Conservation (phyloP, 2,113 vertebrate genomes). For the Tonatia bakeri region DNA sequence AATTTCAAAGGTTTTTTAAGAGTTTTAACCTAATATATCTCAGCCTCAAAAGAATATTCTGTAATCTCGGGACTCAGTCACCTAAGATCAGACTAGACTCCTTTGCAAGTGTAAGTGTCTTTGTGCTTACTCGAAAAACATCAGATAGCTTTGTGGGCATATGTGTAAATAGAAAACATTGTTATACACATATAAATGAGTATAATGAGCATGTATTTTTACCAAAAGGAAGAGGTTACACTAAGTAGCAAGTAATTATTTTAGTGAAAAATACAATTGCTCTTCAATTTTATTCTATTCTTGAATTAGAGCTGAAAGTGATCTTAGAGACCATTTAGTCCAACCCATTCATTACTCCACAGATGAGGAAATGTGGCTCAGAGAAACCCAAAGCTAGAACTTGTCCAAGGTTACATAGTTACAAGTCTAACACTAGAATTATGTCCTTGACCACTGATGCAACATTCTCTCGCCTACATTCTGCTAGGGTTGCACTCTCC, state of each 20-base stretch:
- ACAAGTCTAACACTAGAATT: neutral
- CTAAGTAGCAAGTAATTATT: slow-evolving; percentile 56
- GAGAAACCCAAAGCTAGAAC: neutral
- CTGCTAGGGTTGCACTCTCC: too few species aligned
- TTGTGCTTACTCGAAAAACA: slow-evolving; percentile 42
- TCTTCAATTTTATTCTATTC: slow-evolving; percentile 48
- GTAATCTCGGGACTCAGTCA: neutral
- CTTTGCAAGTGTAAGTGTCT: slow-evolving; percentile 41
- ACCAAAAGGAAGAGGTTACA: slow-evolving; percentile 63
- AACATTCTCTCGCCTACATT: neutral
- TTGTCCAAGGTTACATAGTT: neutral
- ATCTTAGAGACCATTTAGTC: slow-evolving; percentile 30
- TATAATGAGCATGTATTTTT: slow-evolving; percentile 47
- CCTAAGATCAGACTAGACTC: neutral
- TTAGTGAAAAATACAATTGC: slow-evolving; percentile 49
- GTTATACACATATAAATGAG: slow-evolving; percentile 30
- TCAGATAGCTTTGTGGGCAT: slow-evolving; percentile 38
- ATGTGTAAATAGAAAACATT: slow-evolving; percentile 59
- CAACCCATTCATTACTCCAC: neutral
- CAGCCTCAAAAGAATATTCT: neutral
- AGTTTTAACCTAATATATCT: slow-evolving; percentile 10
- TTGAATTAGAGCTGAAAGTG: slow-evolving; percentile 25
- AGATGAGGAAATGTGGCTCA: neutral
- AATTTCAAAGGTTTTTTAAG: neutral
- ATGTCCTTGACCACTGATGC: neutral